Evolutionary conservation across 1,140 invertebrate genomes (phyloP).

Genomic region (Formica exsecta): DNA sequence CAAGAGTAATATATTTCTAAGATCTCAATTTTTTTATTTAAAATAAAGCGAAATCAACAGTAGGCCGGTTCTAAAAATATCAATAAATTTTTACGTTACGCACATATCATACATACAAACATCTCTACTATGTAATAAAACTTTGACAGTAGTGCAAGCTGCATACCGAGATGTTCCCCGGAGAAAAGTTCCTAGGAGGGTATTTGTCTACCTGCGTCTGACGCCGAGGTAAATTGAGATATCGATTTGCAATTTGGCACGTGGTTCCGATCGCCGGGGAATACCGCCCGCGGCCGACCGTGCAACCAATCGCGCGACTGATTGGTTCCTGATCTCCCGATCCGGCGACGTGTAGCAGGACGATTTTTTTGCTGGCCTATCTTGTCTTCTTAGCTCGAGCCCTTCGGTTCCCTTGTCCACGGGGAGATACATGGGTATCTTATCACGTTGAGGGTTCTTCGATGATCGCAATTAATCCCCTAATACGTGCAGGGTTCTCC

Average conservation of each 20-base stretch:
- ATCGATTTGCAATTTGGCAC: conserved; percentile 77
- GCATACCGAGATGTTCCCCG: conserved; percentile 30
- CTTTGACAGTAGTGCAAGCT: conserved; percentile 26
- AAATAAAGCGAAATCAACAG: conserved; percentile 34
- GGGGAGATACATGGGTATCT: neutral
- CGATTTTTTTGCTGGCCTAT: conserved; percentile 26
- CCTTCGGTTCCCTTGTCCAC: neutral
- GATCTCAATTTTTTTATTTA: neutral
- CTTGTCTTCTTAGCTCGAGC: neutral
- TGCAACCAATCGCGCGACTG: conserved; percentile 68
- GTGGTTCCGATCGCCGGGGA: conserved; percentile 63
- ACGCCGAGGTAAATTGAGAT: conserved; percentile 74
- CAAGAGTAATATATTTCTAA: neutral
- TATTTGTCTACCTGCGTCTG: conserved; percentile 74
- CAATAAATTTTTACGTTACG: neutral
- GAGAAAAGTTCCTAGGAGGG: conserved; percentile 50
- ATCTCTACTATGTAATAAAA: conserved; percentile 19
- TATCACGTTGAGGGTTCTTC: neutral
- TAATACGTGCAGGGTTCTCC: neutral
- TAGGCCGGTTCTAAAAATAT: neutral
- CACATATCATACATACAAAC: no score
- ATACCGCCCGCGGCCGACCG: conserved; percentile 40
- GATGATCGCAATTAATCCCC: neutral
- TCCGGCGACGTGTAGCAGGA: conserved; percentile 21
- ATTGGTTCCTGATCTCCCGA: conserved; percentile 67